These are phyloP conservation scores for Campoletis raptor DNA, from an alignment of 2,888 invertebrate genomes.

Conservation along the genomic window DNA sequence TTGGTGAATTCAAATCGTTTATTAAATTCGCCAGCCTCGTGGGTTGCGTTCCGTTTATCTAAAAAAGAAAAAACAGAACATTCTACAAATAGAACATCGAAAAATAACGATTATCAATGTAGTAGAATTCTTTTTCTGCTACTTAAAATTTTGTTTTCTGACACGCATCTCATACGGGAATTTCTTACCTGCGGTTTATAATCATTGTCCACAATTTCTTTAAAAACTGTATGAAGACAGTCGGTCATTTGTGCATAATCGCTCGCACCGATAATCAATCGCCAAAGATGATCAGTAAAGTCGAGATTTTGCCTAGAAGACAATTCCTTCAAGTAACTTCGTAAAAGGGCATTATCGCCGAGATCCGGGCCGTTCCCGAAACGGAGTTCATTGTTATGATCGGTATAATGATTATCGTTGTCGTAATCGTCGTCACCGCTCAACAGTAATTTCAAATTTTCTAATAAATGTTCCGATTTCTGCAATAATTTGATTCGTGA, in stretches of 20 bases:
- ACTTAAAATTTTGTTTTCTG: background rate
- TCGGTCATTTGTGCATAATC: conserved; percentile 73
- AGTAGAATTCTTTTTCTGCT: background rate
- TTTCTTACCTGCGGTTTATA: conserved; percentile 74
- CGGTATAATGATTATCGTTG: conserved; percentile 10
- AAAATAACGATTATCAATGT: background rate
- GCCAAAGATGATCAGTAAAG: conserved; percentile 78
- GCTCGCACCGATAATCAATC: conserved; percentile 64
- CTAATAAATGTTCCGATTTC: conserved; percentile 67
- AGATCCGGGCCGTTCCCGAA: conserved; percentile 61
- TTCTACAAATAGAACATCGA: background rate
- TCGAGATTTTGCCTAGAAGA: conserved; percentile 73
- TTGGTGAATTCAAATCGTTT: conserved; percentile 64
- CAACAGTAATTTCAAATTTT: conserved; percentile 72
- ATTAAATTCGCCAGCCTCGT: conserved; percentile 75
- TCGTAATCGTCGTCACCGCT: conserved; percentile 64
- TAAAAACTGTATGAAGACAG: conserved; percentile 73
- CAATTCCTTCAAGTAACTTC: conserved; percentile 70
- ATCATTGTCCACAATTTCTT: conserved; percentile 70
- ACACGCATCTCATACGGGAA: background rate
- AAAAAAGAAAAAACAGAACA: conserved; percentile 4
- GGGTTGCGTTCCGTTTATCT: conserved; percentile 72
- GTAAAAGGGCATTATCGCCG: conserved; percentile 67
- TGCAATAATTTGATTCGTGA: conserved; percentile 46
- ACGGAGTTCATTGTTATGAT: conserved; percentile 17